Percentiles rank a stretch among this genome's conserved stretches.
These are phyloP conservation scores for Stegastes partitus DNA, from an alignment of 2,113 vertebrate species.

Conservation along the genomic window DNA sequence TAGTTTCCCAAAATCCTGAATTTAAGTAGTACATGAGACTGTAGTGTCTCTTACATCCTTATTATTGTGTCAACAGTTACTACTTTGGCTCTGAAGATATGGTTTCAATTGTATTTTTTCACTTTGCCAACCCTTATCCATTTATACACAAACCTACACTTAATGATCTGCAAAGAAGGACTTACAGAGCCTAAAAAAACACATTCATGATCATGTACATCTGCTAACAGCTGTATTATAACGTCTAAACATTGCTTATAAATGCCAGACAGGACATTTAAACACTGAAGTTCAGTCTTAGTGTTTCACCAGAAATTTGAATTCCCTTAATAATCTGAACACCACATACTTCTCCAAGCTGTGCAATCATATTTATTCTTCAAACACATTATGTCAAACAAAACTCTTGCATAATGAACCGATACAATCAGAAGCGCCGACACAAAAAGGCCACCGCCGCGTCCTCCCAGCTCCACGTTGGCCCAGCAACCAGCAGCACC, in stretches of 20 bases:
- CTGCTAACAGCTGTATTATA: too few species aligned
- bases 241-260: background rate
- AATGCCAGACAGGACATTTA: background rate
- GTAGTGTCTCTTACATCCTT: too few species aligned
- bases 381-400: background rate
- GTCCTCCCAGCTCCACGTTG: constrained; percentile 50
- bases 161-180: too few species aligned
- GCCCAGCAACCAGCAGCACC: constrained; percentile 46
- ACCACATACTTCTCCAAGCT: background rate
- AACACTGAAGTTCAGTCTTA: background rate
- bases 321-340: background rate
- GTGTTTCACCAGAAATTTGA: background rate
- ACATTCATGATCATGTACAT: too few species aligned
- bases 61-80: too few species aligned
- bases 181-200: too few species aligned
- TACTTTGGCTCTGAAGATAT: too few species aligned
- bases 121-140: too few species aligned
- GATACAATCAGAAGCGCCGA: constrained; percentile 1
- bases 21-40: too few species aligned
- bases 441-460: constrained; percentile 41
- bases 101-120: too few species aligned
- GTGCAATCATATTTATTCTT: background rate
- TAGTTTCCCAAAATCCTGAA: too few species aligned
- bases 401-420: background rate
- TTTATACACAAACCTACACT: too few species aligned